A percentile compares a stretch with the other conserved stretches of the same genome.
Conservation (phyloP, 2,888 invertebrate genomes). For the Dryadula phaetusa region DNA sequence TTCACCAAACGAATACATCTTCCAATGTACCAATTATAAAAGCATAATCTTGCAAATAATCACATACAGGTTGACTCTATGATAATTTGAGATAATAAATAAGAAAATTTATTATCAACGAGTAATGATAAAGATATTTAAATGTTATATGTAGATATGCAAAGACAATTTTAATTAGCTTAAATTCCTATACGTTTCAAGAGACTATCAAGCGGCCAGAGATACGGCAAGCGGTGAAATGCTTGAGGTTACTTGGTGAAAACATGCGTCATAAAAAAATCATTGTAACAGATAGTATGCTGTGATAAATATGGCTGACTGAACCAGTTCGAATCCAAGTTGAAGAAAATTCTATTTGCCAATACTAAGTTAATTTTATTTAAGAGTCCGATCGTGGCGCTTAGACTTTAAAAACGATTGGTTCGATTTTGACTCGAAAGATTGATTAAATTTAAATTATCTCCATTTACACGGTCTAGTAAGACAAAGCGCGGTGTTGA, state of each 20-base stretch:
- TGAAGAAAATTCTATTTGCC: neutral
- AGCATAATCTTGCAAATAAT: neutral
- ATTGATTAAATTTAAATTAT: too few relatives aligned
- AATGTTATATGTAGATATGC: slow-evolving; percentile 32
- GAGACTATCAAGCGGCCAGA: slow-evolving; percentile 21
- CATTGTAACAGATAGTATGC: neutral
- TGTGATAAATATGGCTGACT: neutral
- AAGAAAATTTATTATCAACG: slow-evolving; percentile 1
- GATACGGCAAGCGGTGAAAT: slow-evolving; percentile 8
- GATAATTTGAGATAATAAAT: neutral
- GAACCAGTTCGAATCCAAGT: neutral
- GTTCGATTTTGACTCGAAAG: too few relatives aligned
- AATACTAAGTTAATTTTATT: too few relatives aligned
- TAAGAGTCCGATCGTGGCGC: too few relatives aligned
- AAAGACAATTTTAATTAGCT: slow-evolving; percentile 34
- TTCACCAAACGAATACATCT: neutral
- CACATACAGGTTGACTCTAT: neutral
- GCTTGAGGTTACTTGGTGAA: neutral
- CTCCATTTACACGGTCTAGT: too few relatives aligned
- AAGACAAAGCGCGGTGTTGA: too few relatives aligned
- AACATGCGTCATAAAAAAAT: neutral
- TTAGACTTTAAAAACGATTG: too few relatives aligned
- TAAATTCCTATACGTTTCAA: slow-evolving; percentile 33
- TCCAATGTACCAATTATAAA: neutral
- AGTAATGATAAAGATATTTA: slow-evolving; percentile 31